Base-by-base conservation (phyloP, 2,113 vertebrate species). In the Gila orcuttii region DNA sequence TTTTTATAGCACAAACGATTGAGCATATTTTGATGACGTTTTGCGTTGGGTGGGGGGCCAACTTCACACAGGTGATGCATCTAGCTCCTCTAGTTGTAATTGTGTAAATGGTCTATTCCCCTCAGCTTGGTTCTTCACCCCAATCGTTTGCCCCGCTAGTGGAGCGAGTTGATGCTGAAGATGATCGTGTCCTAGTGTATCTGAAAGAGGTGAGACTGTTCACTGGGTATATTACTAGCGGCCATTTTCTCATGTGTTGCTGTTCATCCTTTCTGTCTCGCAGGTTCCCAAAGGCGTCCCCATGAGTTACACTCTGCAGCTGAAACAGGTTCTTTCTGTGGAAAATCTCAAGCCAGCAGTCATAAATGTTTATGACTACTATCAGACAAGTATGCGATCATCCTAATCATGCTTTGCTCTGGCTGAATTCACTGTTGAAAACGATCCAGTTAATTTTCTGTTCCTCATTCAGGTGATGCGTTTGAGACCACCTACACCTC, bases 151-250 rank as follows among this genome's bases (percentile, higher is more conserved):
- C 11, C 3, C 69, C 69, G 3, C 36, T 11, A n/a, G 39, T 74
- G 42, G n/a, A 42, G 23, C 9, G 17, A 0, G 71, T 45, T n/a
- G 93, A 94, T 17, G 19, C 82, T 0, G 89, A 91, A 33, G 77
- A 90, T 1, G 91, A 88, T 50, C 90, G 87, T 31, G 85, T 94
- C 21, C 47, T 92, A 12, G 81, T 93, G 15, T 94, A 95, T 83
- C 28, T 95, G 3, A 4, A 1, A 6, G 87, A 76, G 93, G 93
- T 94, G 50, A 91, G 93, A 84, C 10, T 15, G 10, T 13, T 25
- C 6, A 33, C 45, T 47, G 15, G 33, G 17, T 31, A 17, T 15
- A 64, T 31, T 13, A 66, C 25, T 15, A 31, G 13, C 66, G 39
- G 66, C 13, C 28, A 33, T 33, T 13, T 68, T 33, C 10, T 11